Evolutionary conservation across 2,113 vertebrate species (phyloP).

Genomic region (Ictidomys tridecemlineatus): DNA sequence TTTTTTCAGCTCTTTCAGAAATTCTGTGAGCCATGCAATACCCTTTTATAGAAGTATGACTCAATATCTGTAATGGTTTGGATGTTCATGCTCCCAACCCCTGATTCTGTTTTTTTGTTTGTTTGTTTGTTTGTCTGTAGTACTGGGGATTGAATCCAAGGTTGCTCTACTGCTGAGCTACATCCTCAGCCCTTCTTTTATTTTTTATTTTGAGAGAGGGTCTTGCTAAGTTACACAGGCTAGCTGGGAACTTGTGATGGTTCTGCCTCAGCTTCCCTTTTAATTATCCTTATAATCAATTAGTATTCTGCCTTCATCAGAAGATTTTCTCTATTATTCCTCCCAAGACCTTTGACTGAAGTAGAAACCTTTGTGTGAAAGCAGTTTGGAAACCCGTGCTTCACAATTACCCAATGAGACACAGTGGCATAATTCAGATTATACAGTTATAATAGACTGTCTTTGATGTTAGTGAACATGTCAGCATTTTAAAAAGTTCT

Average conservation of each 20-base stretch:
- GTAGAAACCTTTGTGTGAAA: background rate
- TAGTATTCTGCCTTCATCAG: background rate
- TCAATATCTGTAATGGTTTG: background rate
- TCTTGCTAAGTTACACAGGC: background rate
- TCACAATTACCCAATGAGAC: background rate
- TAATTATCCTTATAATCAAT: constrained; percentile 12
- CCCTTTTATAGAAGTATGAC: background rate
- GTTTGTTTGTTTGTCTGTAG: background rate
- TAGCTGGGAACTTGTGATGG: too few relatives aligned
- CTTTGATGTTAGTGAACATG: background rate
- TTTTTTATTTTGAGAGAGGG: background rate
- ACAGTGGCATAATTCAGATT: background rate
- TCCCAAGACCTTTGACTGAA: background rate
- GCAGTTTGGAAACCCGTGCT: background rate
- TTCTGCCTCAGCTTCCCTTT: too few relatives aligned
- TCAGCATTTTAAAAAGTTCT: background rate
- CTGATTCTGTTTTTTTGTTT: background rate
- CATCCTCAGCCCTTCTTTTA: background rate
- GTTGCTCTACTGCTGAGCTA: background rate
- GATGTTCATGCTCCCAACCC: background rate
- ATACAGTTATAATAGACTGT: background rate
- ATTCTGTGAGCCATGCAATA: constrained; percentile 6
- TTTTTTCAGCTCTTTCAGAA: background rate
- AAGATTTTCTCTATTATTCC: background rate
- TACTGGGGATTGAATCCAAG: background rate